These are phyloP conservation scores for Apus apus DNA, from an alignment of 2,113 vertebrate genomes.

Conservation along the genomic window DNA sequence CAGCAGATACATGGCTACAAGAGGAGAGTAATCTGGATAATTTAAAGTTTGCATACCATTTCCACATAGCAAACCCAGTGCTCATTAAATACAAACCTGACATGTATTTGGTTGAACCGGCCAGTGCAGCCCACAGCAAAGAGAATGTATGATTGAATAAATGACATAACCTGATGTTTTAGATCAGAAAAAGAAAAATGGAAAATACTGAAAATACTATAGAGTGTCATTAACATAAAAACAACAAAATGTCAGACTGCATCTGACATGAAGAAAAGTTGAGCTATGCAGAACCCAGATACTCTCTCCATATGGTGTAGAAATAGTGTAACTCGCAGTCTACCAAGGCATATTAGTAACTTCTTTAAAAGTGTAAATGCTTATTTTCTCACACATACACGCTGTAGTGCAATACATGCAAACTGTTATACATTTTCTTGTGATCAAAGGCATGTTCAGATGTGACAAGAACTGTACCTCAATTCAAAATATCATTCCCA, in stretches of 20 bases:
- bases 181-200: background rate
- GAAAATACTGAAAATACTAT: background rate
- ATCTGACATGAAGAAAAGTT: background rate
- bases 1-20: background rate
- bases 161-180: background rate
- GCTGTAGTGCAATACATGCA: background rate
- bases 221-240: background rate
- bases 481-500: background rate
- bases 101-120: background rate
- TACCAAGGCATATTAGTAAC: background rate
- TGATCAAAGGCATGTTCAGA: background rate
- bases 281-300: background rate
- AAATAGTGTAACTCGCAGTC: background rate
- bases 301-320: background rate
- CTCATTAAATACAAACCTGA: background rate
- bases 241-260: background rate
- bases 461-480: background rate
- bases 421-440: background rate
- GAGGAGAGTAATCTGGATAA: background rate
- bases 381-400: background rate
- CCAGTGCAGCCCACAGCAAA: background rate
- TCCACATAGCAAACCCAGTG: background rate
- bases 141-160: background rate
- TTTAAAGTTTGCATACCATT: background rate
- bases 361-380: background rate